phyloP scores from a whole-genome alignment of 2,113 vertebrate species.

The Eupsittula cactorum region DNA sequence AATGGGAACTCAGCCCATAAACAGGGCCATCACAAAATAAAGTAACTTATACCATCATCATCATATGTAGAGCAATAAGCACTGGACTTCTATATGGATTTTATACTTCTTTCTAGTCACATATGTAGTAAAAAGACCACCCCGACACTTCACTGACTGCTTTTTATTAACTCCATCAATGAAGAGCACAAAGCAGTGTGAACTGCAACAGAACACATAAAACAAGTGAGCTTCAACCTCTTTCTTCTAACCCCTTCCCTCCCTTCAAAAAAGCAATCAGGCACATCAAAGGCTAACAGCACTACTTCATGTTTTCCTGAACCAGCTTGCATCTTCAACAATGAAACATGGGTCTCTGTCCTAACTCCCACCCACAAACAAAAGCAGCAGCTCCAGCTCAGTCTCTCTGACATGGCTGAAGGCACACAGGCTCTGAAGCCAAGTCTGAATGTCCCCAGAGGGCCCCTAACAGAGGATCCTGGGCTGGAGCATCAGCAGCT shows the following conservation, averaged over 20 bases:
- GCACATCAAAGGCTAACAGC: background rate
- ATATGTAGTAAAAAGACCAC: background rate
- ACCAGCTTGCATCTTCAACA: background rate
- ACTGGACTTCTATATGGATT: background rate
- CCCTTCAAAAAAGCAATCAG: background rate
- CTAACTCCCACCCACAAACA: background rate
- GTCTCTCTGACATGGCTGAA: background rate
- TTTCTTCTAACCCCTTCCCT: background rate
- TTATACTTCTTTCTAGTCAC: background rate
- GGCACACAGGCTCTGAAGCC: background rate
- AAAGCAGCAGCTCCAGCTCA: fast-evolving
- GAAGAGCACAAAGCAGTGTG: background rate
- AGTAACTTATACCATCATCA: background rate
- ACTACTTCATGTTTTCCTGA: background rate
- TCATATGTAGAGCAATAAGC: background rate
- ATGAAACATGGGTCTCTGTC: background rate
- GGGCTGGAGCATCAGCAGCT: background rate
- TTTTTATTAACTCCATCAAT: background rate
- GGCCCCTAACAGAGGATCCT: too few relatives aligned
- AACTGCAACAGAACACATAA: background rate
- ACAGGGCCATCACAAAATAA: background rate
- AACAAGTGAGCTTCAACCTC: background rate
- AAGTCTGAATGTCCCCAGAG: background rate
- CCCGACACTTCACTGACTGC: background rate
- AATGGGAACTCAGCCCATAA: background rate